Evolutionary conservation across 2,888 invertebrate species (phyloP), one percentile per base, ranked within the genome.

Genomic region (Scaptomyza tumidula): DNA sequence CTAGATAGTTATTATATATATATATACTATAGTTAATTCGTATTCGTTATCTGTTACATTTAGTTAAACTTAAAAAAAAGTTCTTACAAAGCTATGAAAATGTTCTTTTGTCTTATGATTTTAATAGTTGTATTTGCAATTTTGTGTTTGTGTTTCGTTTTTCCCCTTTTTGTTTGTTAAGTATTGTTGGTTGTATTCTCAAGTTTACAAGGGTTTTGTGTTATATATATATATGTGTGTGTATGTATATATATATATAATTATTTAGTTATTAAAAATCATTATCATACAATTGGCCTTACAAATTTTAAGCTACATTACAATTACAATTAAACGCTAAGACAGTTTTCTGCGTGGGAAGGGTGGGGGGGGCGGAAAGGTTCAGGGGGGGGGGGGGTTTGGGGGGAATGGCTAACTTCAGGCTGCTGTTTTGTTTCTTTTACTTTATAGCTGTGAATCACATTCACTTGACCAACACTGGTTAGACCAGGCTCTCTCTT

Each of bases 211-310:
- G 19, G n/a, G n/a, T n/a, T n/a, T n/a, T n/a, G n/a, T n/a, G n/a
- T n/a, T n/a, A 19, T 46, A 41, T 46, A 43, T 45, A 45, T 46
- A 41, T 57, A 63, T 49, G 39, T 41, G 14, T 58, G 29, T 19
- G 35, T 24, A 7, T 56, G 29, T 52, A 35, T 48, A 39, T 48
- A 19, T 57, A 4, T 37, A 13, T 37, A 24, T 53, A 53, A 44
- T 49, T 37, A 11, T 14, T n/a, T 50, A 35, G 33, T 39, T 39
- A 19, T 33, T 56, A 6, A 6, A 57, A 63, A 56, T 68, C 50
- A 44, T 61, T 74, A 74, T 74, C 69, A 74, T 74, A 74, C 73
- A 68, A 16, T 45, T 73, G 73, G 74, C 73, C 73, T 73, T 73
- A 73, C 48, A 56, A 69, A 69, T 69, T 64, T 52, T 57, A 70